These are phyloP conservation scores for Habrosyne pyritoides DNA, from an alignment of 2,888 invertebrate species.

Conservation along the genomic window DNA sequence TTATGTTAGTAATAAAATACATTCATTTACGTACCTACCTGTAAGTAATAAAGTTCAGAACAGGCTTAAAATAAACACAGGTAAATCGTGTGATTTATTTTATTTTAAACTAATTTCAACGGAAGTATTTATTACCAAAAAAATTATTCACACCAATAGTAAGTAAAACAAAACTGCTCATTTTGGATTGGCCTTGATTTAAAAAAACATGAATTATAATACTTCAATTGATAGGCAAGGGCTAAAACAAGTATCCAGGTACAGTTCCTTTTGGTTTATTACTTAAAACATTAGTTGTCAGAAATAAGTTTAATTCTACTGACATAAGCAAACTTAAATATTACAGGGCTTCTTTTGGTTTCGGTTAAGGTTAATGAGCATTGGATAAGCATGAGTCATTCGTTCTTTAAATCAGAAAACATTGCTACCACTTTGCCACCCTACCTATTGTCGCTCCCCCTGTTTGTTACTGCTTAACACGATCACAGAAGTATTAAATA, in stretches of 20 bases:
- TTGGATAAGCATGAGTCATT: not conserved
- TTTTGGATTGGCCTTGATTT: not conserved
- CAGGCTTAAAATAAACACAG: not conserved
- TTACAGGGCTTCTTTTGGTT: not conserved
- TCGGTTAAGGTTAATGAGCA: not conserved
- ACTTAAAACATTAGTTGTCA: not conserved
- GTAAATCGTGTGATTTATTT: not conserved
- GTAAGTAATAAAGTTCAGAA: not conserved
- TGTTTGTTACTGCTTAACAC: too few species aligned
- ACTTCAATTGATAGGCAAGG: not conserved
- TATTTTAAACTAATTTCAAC: not conserved
- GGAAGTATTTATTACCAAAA: not conserved
- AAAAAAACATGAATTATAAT: not conserved
- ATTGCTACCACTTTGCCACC: not conserved
- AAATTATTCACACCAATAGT: not conserved
- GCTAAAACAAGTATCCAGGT: not conserved
- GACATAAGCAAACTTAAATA: not conserved
- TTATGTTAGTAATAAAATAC: too few species aligned
- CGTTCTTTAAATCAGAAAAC: not conserved
- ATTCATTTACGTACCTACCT: too few species aligned
- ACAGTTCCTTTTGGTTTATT: not conserved
- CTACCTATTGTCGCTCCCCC: not conserved
- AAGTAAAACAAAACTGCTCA: not conserved
- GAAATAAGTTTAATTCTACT: not conserved
- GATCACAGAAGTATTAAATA: too few species aligned